Percentiles rank a stretch among this genome's conserved stretches.
Conservation (phyloP, 2,797 vertebrate genomes). For the Vultur gryphus region DNA sequence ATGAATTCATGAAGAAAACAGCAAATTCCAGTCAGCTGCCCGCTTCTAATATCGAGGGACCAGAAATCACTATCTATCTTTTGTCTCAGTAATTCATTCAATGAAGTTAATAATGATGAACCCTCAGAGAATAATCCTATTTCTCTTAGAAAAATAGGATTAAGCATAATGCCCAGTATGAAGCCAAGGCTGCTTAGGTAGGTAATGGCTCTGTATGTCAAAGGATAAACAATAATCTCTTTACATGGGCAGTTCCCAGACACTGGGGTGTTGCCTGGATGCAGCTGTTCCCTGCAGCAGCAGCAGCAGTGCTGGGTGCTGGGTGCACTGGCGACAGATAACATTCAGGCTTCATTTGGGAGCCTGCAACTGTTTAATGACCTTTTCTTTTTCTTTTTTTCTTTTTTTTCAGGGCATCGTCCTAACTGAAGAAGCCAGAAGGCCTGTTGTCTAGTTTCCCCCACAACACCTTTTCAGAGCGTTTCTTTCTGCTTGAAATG, state of each 20-base stretch:
- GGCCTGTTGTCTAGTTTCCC: neutral
- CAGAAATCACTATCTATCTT: neutral
- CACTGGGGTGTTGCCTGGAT: neutral
- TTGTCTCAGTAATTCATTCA: neutral
- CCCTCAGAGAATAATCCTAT: neutral
- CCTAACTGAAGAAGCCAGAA: neutral
- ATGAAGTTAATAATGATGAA: neutral
- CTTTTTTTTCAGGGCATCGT: neutral
- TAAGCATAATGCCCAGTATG: neutral
- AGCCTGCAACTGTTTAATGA: neutral
- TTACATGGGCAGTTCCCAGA: neutral
- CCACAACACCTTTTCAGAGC: neutral
- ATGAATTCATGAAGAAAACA: neutral
- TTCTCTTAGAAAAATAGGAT: neutral
- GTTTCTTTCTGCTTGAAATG: neutral
- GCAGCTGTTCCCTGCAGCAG: neutral
- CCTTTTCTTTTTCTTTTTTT: neutral
- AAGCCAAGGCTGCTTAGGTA: neutral
- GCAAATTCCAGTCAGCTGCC: neutral
- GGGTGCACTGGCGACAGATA: neutral
- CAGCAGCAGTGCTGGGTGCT: neutral
- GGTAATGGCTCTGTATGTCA: neutral
- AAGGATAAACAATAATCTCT: neutral
- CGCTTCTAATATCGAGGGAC: neutral
- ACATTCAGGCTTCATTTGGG: neutral